These are phyloP conservation scores for Rhodinocichla rosea DNA, from an alignment of 2,113 vertebrate species.

Conservation along the genomic window DNA sequence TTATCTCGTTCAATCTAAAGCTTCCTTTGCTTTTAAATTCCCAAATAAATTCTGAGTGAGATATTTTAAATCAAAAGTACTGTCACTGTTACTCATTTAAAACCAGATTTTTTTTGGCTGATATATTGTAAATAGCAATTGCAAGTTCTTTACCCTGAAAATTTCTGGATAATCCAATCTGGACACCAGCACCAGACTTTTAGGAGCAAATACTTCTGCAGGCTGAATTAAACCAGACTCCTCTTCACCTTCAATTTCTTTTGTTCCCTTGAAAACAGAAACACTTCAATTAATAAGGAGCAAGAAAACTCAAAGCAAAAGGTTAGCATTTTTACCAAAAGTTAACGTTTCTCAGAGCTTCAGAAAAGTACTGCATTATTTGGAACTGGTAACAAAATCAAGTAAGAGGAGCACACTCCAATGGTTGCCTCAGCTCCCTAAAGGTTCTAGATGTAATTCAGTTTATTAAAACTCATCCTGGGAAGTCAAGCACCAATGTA, in stretches of 20 bases:
- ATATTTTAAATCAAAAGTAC: constrained; percentile 19
- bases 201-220: constrained; percentile 96
- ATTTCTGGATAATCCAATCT: constrained; percentile 96
- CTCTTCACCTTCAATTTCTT: constrained; percentile 81
- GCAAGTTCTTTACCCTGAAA: constrained; percentile 87
- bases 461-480: not conserved
- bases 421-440: not conserved
- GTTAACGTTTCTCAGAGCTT: not conserved
- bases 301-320: not conserved
- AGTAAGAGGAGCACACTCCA: not conserved
- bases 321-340: not conserved
- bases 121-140: constrained; percentile 7
- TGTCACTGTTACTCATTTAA: not conserved
- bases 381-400: not conserved
- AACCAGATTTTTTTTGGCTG: constrained; percentile 26
- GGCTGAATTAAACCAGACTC: constrained; percentile 93
- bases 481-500: not conserved
- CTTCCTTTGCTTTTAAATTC: constrained; percentile 21
- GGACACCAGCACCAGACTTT: constrained; percentile 96
- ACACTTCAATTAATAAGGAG: constrained; percentile 35
- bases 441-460: not conserved
- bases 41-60: not conserved
- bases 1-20: not conserved
- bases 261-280: constrained; percentile 84
- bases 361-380: not conserved